Evolutionary conservation across 2,888 invertebrate species (phyloP), one percentile per base, ranked within the genome.

Genomic region (Polyommatus iphigenia): DNA sequence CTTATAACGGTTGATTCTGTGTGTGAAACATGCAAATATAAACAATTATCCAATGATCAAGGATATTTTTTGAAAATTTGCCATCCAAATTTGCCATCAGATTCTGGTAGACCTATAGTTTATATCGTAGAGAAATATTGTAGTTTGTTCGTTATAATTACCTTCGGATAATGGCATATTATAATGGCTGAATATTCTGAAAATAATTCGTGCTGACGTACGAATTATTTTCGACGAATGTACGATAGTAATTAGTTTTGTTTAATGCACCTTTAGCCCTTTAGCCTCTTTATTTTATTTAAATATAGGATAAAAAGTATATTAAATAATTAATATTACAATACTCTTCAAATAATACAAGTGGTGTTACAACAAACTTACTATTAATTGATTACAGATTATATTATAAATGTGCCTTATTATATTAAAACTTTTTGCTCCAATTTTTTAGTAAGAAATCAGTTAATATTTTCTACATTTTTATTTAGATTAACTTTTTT

Each of bases 291-390:
- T 10, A 8, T 20, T 24, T 8, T 67, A 13, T 67, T 15, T 67
- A 29, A 67, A 13, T 15, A 59, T 20, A 67, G 5, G 29, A 29
- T 67, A 15, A 67, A 29, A 67, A 67, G 20, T 24, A 62, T 32
- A 32, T 29, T 29, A 67, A 67, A 67, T 32, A 67, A 8, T 62
- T 62, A 7, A 41, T 41, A 24, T 67, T 29, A 13, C 15, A 67
- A 67, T 67, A 67, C 24, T 62, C 24, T 13, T 62, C 24, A 24
- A 62, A 62, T 62, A 62, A 62, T 24, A 62, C 62, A 46, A 46
- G 10, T 4, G 20, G 62, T 29, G 62, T 13, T 4, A 32, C 20
- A 20, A 67, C 5, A 29, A 6, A 67, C 67, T 29, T 32, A 67
- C 5, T 5, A 15, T 20, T 67, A 13, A 67, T 13, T 67, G 62